Evolutionary conservation across 2,888 invertebrate genomes (phyloP).

Genomic region (Epirrita christyi): DNA sequence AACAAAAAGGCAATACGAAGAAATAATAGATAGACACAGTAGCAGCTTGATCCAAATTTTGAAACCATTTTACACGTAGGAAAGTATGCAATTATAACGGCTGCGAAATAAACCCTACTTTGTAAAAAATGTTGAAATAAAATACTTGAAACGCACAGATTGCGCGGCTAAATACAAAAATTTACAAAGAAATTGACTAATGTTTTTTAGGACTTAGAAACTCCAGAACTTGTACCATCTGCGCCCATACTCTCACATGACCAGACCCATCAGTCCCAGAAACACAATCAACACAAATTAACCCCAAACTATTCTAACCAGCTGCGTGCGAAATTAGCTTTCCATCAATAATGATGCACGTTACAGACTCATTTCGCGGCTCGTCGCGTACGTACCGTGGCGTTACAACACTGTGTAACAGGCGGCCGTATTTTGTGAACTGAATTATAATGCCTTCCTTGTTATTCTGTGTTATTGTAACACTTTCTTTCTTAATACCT

Average conservation of each 20-base stretch:
- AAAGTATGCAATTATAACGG: too few relatives aligned
- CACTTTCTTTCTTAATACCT: background rate
- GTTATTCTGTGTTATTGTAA: constrained; percentile 10
- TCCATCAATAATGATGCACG: constrained; percentile 31
- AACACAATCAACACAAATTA: constrained; percentile 28
- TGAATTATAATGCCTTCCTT: constrained; percentile 38
- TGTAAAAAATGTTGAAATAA: too few relatives aligned
- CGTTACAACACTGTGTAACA: constrained; percentile 42
- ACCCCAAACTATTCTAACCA: constrained; percentile 10
- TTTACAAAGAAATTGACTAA: too few relatives aligned
- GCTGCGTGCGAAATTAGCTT: constrained; percentile 23
- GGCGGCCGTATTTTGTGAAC: constrained; percentile 44
- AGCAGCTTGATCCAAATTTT: too few relatives aligned
- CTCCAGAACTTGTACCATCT: too few relatives aligned
- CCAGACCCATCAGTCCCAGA: constrained; percentile 9
- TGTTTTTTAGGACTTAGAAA: too few relatives aligned
- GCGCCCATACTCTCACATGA: constrained; percentile 1
- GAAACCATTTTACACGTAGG: too few relatives aligned
- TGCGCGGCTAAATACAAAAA: too few relatives aligned
- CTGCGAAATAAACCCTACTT: too few relatives aligned
- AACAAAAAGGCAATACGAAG: too few relatives aligned
- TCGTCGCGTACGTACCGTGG: constrained; percentile 5
- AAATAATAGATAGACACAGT: too few relatives aligned
- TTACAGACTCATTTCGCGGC: constrained; percentile 45
- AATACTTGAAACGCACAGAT: too few relatives aligned